phyloP scores from a whole-genome alignment of 2,113 vertebrate genomes.

The Podarcis muralis region DNA sequence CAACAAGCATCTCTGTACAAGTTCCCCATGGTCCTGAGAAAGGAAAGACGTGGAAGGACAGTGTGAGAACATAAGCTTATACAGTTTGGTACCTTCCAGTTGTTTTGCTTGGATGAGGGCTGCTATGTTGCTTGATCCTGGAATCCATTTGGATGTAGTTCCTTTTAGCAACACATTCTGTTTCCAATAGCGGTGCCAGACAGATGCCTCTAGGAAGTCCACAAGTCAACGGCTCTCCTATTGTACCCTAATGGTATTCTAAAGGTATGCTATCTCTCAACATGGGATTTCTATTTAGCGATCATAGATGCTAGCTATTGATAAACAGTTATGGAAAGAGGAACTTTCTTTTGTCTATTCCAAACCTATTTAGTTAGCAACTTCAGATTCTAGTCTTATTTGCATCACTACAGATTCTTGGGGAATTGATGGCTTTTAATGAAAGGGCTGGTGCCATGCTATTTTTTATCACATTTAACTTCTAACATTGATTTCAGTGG shows the following conservation, averaged over 20 bases:
- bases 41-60: not conserved
- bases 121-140: not conserved
- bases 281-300: not conserved
- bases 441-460: too few relatives aligned
- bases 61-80: not conserved
- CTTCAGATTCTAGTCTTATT: not conserved
- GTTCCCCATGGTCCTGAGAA: constrained; percentile 75
- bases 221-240: not conserved
- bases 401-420: too few relatives aligned
- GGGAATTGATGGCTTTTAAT: too few relatives aligned
- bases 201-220: not conserved
- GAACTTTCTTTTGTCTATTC: not conserved
- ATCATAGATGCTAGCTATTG: not conserved
- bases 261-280: not conserved
- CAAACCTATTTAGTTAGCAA: not conserved
- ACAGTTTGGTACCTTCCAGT: not conserved
- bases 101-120: not conserved
- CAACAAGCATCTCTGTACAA: constrained; percentile 78
- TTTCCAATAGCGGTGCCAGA: not conserved
- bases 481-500: not conserved
- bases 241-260: not conserved
- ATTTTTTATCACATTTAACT: not conserved
- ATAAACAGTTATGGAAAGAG: too few relatives aligned
- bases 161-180: not conserved
- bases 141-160: not conserved